Base-by-base conservation (phyloP, 2,888 invertebrate genomes). In the Pammene aurita region DNA sequence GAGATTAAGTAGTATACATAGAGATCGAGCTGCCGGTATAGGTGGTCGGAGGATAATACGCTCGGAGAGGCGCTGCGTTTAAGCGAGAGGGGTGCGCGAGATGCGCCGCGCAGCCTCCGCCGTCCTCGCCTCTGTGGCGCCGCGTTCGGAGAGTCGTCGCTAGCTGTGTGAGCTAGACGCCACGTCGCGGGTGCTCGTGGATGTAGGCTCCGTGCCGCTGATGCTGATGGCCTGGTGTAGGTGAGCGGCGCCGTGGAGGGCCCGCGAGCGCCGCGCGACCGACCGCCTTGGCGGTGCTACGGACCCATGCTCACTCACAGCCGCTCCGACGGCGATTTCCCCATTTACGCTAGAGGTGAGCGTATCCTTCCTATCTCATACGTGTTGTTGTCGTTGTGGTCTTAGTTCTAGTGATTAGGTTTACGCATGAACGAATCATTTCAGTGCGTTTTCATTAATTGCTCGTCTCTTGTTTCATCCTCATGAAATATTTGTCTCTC, bases 311-410 rank as follows among this genome's bases (percentile, higher is more conserved):
- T 96, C 85, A 96, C 96, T 76, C 96, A 96, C 93, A 96, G 96
- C 86, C 95, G 96, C 90, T 96, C 96, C 87, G 96, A 96, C 86
- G 96, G 96, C 83, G 96, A 96, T 90, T 96, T 96, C 91, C 96
- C 96, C 81, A 94, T 96, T 88, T 96, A 96, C 89, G 93, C 95
- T 79, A 94, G 94, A 96, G 96, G 96, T 96, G 93, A 92, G 91
- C 80, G 66, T 61, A 50, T 61, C 68, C 57, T 69, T 60, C 26
- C 61, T 70, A 56, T 67, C 63, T 67, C 61, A 58, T 70, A 56
- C 66, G 63, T 70, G 67, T 72, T 72, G 72, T 70, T 72, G 66
- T 70, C 70, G 63, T 67, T 71, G 67, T 71, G 67, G 41, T 67
- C 38, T 58, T 67, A 67, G 62, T 63, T 62, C 66, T 71, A 66